phyloP scores from a whole-genome alignment of 2,113 vertebrate genomes.

The Procavia capensis region DNA sequence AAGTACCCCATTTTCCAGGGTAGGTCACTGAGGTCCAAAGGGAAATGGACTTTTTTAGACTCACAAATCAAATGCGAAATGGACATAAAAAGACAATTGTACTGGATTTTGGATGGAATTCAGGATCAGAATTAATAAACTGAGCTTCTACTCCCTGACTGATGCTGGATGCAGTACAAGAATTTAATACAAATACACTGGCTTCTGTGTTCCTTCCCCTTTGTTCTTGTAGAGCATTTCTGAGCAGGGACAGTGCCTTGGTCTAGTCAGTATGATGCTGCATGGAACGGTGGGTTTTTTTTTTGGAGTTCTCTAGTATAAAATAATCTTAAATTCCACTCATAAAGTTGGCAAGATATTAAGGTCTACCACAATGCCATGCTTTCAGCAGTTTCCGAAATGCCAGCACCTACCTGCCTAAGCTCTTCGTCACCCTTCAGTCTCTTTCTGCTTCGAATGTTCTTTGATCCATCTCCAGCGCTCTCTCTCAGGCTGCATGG shows the following conservation, averaged over 20 bases:
- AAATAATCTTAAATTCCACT: slow-evolving; percentile 17
- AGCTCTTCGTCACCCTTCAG: background rate
- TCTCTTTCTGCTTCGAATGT: background rate
- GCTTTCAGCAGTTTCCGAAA: background rate
- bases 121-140: slow-evolving; percentile 16
- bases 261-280: background rate
- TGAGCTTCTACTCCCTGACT: slow-evolving; percentile 17
- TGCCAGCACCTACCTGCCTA: background rate
- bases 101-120: slow-evolving; percentile 28
- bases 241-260: background rate
- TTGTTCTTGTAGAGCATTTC: background rate
- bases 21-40: slow-evolving; percentile 37
- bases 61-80: background rate
- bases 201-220: background rate
- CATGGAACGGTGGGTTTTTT: background rate
- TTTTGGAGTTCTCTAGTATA: background rate
- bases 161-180: slow-evolving; percentile 52
- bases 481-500: slow-evolving; percentile 32
- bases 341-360: background rate
- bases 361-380: background rate
- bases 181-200: slow-evolving; percentile 58
- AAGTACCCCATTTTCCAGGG: slow-evolving; percentile 41
- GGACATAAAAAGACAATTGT: background rate
- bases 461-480: background rate
- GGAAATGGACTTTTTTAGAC: slow-evolving; percentile 2